Conservation (phyloP, 2,797 vertebrate species). For the Leptatherina wallacei region DNA sequence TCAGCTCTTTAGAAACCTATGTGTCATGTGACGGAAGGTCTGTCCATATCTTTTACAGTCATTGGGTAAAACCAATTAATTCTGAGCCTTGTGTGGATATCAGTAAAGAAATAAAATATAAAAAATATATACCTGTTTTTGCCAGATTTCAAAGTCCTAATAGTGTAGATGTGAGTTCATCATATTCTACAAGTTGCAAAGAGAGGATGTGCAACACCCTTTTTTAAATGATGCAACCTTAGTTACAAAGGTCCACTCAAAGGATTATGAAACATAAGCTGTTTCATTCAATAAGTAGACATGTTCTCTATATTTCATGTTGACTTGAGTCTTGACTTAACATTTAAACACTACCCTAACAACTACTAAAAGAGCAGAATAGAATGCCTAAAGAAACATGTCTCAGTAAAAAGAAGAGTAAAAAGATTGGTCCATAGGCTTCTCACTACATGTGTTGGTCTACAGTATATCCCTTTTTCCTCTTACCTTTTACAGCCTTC, state of each 20-base stretch:
- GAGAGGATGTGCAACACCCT: not conserved
- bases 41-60: too few relatives aligned
- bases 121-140: not conserved
- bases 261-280: not conserved
- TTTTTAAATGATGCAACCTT: not conserved
- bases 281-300: not conserved
- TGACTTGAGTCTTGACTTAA: not conserved
- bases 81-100: not conserved
- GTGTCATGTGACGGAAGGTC: too few relatives aligned
- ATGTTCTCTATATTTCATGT: not conserved
- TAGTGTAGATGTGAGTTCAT: not conserved
- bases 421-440: slow-evolving; percentile 11
- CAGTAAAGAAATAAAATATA: too few relatives aligned
- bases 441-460: slow-evolving; percentile 11
- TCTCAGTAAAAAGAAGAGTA: slow-evolving; percentile 7
- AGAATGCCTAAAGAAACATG: slow-evolving; percentile 15
- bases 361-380: not conserved
- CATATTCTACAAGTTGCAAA: not conserved
- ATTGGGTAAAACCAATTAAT: not conserved
- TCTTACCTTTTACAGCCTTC: slow-evolving; percentile 21
- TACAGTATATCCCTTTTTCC: not conserved
- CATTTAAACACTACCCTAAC: not conserved
- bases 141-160: not conserved
- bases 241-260: not conserved
- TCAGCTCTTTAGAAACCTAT: too few relatives aligned